Conservation (phyloP, 2,888 invertebrate genomes). For the Cotesia congregata region DNA sequence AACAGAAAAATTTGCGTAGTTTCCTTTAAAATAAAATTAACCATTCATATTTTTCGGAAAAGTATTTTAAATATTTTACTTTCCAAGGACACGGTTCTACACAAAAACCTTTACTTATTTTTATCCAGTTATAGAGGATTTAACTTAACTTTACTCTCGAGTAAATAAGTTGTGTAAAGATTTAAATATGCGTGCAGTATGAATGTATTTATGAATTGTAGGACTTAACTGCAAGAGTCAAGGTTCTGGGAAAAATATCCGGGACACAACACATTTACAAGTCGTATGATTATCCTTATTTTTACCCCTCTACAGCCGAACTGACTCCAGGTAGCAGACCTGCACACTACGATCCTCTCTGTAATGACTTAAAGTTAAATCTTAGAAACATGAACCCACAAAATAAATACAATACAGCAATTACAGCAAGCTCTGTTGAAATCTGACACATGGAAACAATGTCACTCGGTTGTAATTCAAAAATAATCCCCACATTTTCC, state of each 20-base stretch:
- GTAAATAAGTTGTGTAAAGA: neutral
- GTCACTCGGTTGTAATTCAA: neutral
- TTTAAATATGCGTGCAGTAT: neutral
- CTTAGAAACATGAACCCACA: neutral
- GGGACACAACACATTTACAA: neutral
- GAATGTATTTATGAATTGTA: neutral
- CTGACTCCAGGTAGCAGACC: neutral
- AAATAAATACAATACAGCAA: neutral
- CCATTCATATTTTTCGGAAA: neutral
- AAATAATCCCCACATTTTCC: conserved; percentile 3
- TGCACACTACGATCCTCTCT: neutral
- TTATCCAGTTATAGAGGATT: neutral
- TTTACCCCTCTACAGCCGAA: too few relatives aligned
- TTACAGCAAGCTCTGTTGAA: neutral
- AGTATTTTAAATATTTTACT: neutral
- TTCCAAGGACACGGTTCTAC: neutral
- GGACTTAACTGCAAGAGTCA: neutral
- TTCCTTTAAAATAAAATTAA: too few relatives aligned
- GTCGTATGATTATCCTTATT: neutral
- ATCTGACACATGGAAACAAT: neutral
- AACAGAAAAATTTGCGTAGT: too few relatives aligned
- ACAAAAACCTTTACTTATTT: conserved; percentile 6
- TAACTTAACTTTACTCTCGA: neutral
- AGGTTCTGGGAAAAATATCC: neutral
- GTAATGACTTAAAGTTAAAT: neutral